Conservation (phyloP, 2,888 invertebrate species). For the Endotricha flammealis region DNA sequence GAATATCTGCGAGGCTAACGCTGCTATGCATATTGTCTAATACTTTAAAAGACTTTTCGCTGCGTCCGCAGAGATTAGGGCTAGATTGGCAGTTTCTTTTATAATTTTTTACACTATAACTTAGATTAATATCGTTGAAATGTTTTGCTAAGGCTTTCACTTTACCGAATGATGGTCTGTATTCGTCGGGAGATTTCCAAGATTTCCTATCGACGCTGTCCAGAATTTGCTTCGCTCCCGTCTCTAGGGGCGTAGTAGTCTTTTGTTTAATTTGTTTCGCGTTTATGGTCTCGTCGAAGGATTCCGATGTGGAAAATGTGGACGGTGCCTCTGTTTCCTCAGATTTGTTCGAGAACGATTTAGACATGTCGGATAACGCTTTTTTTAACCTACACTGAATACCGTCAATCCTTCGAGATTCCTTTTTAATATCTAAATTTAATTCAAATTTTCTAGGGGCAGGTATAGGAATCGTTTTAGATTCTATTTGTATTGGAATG, state of each 20-base stretch:
- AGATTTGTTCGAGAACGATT: conserved; percentile 53
- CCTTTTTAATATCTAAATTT: conserved; percentile 45
- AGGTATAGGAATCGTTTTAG: conserved; percentile 23
- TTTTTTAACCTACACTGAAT: conserved; percentile 55
- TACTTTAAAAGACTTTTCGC: conserved; percentile 34
- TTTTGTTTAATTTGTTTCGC: conserved; percentile 23
- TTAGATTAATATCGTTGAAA: conserved; percentile 77
- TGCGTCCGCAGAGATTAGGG: conserved; percentile 60
- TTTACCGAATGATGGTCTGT: conserved; percentile 82
- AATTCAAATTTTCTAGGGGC: conserved; percentile 41
- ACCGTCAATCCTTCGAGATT: conserved; percentile 41
- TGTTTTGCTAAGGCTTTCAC: conserved; percentile 84
- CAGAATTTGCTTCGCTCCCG: conserved; percentile 51
- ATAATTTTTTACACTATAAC: conserved; percentile 59
- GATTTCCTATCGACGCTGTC: conserved; percentile 71
- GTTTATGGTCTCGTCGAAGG: conserved; percentile 41
- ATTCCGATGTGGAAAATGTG: conserved; percentile 55
- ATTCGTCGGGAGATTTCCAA: conserved; percentile 85
- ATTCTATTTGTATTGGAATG: too few species aligned
- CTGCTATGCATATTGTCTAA: conserved; percentile 49
- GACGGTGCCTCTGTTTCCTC: conserved; percentile 58
- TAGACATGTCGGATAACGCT: conserved; percentile 52
- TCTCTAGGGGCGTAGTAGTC: conserved; percentile 34
- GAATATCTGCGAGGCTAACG: conserved; percentile 62
- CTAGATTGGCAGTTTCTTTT: conserved; percentile 68